Percentiles rank a stretch among this genome's conserved stretches.
Evolutionary conservation across 1,140 invertebrate species (phyloP).

Genomic region (Musca vetustissima): DNA sequence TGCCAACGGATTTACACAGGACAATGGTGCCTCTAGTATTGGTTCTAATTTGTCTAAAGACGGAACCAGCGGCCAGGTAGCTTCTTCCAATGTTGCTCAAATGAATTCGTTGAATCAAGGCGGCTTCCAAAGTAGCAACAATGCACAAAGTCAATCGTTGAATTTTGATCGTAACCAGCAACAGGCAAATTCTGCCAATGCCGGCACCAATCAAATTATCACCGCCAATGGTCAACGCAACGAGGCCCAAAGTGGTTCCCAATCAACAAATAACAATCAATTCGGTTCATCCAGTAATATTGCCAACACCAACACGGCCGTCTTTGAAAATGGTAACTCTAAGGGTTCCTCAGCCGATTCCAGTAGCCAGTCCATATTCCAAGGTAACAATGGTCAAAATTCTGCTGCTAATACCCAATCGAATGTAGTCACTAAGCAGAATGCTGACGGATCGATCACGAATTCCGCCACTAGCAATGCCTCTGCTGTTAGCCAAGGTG

Average conservation of each 20-base stretch:
- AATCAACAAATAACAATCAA: slow-evolving; percentile 42
- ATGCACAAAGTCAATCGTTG: slow-evolving; percentile 46
- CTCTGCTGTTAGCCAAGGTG: slow-evolving; percentile 33
- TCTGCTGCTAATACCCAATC: slow-evolving; percentile 40
- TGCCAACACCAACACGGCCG: slow-evolving; percentile 44
- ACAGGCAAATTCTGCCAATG: slow-evolving; percentile 47
- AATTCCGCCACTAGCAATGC: slow-evolving; percentile 47
- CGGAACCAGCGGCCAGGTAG: slow-evolving; percentile 49
- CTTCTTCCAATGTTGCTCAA: slow-evolving; percentile 48
- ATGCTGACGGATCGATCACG: slow-evolving; percentile 37
- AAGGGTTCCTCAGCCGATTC: slow-evolving; percentile 38
- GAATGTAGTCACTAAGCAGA: slow-evolving; percentile 37
- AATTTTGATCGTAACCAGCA: slow-evolving; percentile 42
- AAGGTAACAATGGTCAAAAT: slow-evolving; percentile 43
- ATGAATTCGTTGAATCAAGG: slow-evolving; percentile 27
- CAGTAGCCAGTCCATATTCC: slow-evolving; percentile 50
- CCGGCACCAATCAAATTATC: slow-evolving; percentile 39
- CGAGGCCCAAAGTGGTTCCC: slow-evolving; percentile 41
- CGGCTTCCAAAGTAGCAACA: slow-evolving; percentile 33
- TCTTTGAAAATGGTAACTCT: slow-evolving; percentile 34
- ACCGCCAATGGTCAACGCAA: slow-evolving; percentile 35
- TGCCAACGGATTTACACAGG: slow-evolving; percentile 35
- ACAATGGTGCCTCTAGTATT: slow-evolving; percentile 45
- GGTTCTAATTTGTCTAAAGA: slow-evolving; percentile 47
- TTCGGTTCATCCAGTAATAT: slow-evolving; percentile 42